phyloP scores from a whole-genome alignment of 2,888 invertebrate genomes.

The Polyommatus icarus region DNA sequence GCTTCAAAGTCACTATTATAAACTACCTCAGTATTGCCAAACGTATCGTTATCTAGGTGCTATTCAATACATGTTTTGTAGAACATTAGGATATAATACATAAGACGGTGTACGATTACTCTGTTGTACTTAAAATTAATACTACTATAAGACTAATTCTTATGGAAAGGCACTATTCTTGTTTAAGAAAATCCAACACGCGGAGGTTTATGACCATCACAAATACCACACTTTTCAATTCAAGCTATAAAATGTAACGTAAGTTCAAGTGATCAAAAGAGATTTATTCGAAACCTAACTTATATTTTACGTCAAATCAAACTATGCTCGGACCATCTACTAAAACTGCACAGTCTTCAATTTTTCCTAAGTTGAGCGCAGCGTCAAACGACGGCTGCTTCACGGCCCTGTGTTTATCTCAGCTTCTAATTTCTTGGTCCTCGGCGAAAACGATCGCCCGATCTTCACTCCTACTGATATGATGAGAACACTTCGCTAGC shows the following conservation, averaged over 20 bases:
- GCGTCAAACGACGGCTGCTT: not conserved
- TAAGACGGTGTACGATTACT: conserved; percentile 4
- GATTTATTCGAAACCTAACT: conserved; percentile 17
- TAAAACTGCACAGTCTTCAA: conserved; percentile 55
- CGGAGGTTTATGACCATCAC: conserved; percentile 11
- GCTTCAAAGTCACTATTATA: not conserved
- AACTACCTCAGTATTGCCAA: not conserved
- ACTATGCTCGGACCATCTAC: conserved; percentile 23
- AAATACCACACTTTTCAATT: conserved; percentile 29
- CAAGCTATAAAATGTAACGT: conserved; percentile 23
- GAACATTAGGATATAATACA: conserved; percentile 14
- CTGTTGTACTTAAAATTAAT: conserved; percentile 2
- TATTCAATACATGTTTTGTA: conserved; percentile 24
- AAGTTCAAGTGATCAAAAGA: conserved; percentile 27
- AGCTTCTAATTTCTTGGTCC: conserved; percentile 56
- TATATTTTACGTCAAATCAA: conserved; percentile 20
- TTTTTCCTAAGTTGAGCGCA: conserved; percentile 47
- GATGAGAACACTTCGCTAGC: conserved; percentile 61
- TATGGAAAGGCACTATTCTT: conserved; percentile 74
- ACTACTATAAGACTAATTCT: conserved; percentile 22
- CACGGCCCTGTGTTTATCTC: conserved; percentile 28
- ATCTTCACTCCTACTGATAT: conserved; percentile 68
- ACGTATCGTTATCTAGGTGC: conserved; percentile 8
- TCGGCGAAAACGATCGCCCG: conserved; percentile 56
- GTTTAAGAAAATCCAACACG: conserved; percentile 50